phyloP scores from a whole-genome alignment of 2,113 vertebrate genomes.

The Toxotes jaculatrix region DNA sequence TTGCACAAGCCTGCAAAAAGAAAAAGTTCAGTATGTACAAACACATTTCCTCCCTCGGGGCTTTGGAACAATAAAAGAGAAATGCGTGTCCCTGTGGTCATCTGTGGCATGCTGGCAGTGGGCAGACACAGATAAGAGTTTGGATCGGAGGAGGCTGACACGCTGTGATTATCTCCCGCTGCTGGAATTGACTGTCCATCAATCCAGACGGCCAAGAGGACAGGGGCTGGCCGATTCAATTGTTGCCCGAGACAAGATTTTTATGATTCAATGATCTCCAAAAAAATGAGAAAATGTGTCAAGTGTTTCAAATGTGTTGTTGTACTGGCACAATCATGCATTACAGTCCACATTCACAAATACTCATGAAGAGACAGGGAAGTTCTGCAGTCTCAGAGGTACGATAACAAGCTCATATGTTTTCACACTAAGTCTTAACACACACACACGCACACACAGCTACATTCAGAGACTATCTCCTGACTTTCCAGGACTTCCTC shows the following conservation, averaged over 20 bases:
- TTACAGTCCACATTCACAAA: conserved; percentile 44
- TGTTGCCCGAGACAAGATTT: conserved; percentile 68
- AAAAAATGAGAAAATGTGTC: conserved; percentile 54
- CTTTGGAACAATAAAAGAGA: conserved; percentile 70
- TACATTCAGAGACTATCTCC: conserved; percentile 44
- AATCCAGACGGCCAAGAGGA: conserved; percentile 71
- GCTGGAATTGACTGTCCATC: conserved; percentile 82
- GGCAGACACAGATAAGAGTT: conserved; percentile 83
- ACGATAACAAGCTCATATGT: conserved; percentile 48
- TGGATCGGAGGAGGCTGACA: conserved; percentile 83
- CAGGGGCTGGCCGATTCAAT: conserved; percentile 67
- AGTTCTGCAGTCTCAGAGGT: conserved; percentile 27
- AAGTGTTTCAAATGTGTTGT: conserved; percentile 64
- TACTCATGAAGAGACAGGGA: conserved; percentile 7
- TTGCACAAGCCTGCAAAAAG: conserved; percentile 1
- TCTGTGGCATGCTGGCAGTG: conserved; percentile 73
- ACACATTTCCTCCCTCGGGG: conserved; percentile 47
- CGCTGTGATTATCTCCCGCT: conserved; percentile 78
- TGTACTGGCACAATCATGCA: not conserved
- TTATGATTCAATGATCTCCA: conserved; percentile 74
- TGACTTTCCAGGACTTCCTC: conserved; percentile 59
- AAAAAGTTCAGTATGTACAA: conserved; percentile 37
- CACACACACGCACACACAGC: conserved; percentile 6
- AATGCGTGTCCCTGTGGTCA: conserved; percentile 74
- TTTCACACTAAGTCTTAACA: conserved; percentile 39